Evolutionary conservation across 1,140 invertebrate genomes (phyloP).

Genomic region (Caerostris extrusa): DNA sequence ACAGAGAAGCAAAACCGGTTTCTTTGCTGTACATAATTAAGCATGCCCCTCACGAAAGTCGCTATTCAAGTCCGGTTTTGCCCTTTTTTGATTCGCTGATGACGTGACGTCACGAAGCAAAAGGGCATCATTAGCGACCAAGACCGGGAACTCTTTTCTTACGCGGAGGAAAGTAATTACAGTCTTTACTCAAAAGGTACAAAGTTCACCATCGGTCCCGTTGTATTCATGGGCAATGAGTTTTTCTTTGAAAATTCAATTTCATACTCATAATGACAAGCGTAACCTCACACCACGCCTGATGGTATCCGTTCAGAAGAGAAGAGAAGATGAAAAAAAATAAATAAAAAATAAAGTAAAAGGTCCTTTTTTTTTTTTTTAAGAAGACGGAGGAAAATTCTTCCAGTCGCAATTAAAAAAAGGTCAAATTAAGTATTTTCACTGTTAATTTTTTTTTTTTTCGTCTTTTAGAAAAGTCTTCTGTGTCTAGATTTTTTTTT

Average conservation of each 20-base stretch:
- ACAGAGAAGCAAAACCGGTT: conserved; percentile 40
- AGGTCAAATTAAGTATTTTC: conserved; percentile 59
- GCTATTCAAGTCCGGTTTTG: conserved; percentile 47
- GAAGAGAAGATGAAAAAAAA: too few species aligned
- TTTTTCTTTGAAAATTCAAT: conserved; percentile 75
- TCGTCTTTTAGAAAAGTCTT: conserved; percentile 8
- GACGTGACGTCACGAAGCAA: conserved; percentile 71
- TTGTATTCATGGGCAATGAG: conserved; percentile 48
- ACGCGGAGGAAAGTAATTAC: conserved; percentile 73
- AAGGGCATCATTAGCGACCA: conserved; percentile 72
- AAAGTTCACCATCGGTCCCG: conserved; percentile 48
- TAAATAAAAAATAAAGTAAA: conserved; percentile 24
- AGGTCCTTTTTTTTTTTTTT: background rate
- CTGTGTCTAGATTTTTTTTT: background rate
- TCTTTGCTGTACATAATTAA: conserved; percentile 73
- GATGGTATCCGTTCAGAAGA: background rate
- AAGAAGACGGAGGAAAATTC: conserved; percentile 5
- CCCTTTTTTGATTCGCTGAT: conserved; percentile 72
- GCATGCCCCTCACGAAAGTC: conserved; percentile 70
- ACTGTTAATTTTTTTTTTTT: background rate
- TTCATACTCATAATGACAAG: conserved; percentile 72
- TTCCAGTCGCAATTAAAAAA: conserved; percentile 65
- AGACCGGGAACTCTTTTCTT: conserved; percentile 70
- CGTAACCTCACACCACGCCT: conserved; percentile 55
- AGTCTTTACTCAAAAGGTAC: conserved; percentile 72